phyloP scores from a whole-genome alignment of 2,113 vertebrate genomes.

The Hepsetus odoe region DNA sequence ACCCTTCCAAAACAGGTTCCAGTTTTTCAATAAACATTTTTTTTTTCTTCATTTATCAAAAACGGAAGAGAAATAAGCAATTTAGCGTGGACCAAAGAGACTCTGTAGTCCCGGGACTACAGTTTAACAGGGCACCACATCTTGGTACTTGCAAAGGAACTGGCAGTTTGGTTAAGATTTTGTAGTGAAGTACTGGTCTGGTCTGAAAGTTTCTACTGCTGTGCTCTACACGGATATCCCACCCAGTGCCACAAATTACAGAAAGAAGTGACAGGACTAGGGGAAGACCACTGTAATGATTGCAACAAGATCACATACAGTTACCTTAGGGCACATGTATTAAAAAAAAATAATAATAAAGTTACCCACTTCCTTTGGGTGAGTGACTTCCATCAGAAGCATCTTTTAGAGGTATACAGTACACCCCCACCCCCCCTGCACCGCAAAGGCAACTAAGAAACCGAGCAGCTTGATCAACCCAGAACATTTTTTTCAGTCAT shows the following conservation, averaged over 20 bases:
- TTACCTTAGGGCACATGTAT: constrained; percentile 63
- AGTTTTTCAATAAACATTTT: constrained; percentile 53
- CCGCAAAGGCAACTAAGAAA: constrained; percentile 77
- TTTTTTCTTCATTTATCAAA: constrained; percentile 50
- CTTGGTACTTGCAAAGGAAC: constrained; percentile 63
- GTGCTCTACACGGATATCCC: constrained; percentile 63
- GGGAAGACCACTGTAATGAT: constrained; percentile 62
- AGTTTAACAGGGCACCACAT: constrained; percentile 60
- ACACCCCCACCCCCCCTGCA: constrained; percentile 54
- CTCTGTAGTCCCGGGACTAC: constrained; percentile 61
- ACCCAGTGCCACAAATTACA: constrained; percentile 62
- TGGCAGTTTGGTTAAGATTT: constrained; percentile 72
- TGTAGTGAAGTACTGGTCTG: constrained; percentile 61
- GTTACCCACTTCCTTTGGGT: constrained; percentile 48
- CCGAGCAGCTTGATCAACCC: constrained; percentile 62
- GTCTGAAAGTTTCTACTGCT: constrained; percentile 67
- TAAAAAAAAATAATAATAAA: constrained; percentile 37
- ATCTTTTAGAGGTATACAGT: constrained; percentile 61
- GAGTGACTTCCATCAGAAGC: constrained; percentile 54
- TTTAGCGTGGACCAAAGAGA: constrained; percentile 71
- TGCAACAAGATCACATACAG: constrained; percentile 61
- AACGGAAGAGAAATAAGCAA: constrained; percentile 38
- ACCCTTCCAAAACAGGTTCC: constrained; percentile 59
- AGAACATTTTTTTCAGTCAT: constrained; percentile 42
- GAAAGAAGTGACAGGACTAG: constrained; percentile 61